Base-by-base conservation (phyloP, 2,113 vertebrate genomes). In the Gymnocephalus cernua region DNA sequence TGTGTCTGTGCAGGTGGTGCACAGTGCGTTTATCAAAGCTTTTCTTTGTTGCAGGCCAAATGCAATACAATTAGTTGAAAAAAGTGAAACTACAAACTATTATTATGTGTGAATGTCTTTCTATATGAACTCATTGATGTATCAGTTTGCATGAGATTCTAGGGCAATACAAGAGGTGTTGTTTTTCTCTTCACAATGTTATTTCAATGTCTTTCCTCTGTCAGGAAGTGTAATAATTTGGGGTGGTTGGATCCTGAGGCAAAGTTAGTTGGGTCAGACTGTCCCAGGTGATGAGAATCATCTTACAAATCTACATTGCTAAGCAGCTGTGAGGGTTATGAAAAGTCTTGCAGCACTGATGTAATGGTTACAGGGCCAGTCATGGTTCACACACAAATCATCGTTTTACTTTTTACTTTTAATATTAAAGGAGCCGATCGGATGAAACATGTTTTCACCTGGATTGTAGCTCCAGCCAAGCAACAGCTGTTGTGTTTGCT, bases 291-390 rank as follows among this genome's bases (percentile, higher is more conserved):
- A 58, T 66, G 73, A 76, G 79, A 11, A 59, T 68, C 53, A 6
- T 44, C 67, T 67, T 0, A 10, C 74, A 65, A 80, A 77, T 89
- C 72, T 73, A 18, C 83, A 74, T 74, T 13, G 25, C 83, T 41
- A 54, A 82, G 76, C 79, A 71, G 83, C 81, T 21, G 23, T 47
- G 70, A 64, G 61, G 53, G 38, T 62, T 32, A 65, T 65, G 56
- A 23, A 0, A 47, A 63, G 77, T 75, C 51, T 89, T 91, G 74
- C 91, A 84, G 74, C 74, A 21, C 71, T 91, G 90, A 93, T 92
- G 90, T 91, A 93, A 92, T 0, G 57, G 56, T 89, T 93, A 85
- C 88, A 77, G 68, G 29, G 58, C 2, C 72, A 18, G 67, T 44
- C 38, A n/a, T 21, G 48, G 13, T 44, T 69, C 58, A 25, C 27